Percentiles rank a stretch among this genome's conserved stretches.
These are phyloP conservation scores for Lathronympha strigana DNA, from an alignment of 2,888 invertebrate genomes.

Conservation along the genomic window DNA sequence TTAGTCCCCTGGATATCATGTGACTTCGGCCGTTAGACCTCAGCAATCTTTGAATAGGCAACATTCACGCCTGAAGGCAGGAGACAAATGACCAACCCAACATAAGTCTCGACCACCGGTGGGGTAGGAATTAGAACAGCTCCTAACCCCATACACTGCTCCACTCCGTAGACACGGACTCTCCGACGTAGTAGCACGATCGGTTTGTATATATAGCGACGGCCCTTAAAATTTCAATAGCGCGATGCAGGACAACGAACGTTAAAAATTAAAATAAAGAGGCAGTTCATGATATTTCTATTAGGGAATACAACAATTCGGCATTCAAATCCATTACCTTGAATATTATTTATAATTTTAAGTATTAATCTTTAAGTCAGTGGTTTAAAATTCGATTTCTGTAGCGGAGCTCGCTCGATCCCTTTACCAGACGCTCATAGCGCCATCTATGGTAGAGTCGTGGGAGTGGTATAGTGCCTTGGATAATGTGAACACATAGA, in stretches of 20 bases:
- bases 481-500: no score
- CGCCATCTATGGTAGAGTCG: no score
- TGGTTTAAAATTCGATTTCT: no score
- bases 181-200: background rate
- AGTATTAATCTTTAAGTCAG: no score
- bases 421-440: no score
- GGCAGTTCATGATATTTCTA: background rate
- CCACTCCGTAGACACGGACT: slow-evolving; percentile 34
- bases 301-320: no score
- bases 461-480: no score
- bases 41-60: background rate
- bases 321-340: no score
- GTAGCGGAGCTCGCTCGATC: no score
- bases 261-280: background rate
- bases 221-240: slow-evolving; percentile 8
- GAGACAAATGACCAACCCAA: slow-evolving; percentile 21
- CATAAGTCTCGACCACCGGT: slow-evolving; percentile 18
- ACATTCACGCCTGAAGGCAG: background rate
- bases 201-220: slow-evolving; percentile 6
- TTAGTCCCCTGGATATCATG: background rate
- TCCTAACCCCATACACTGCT: slow-evolving; percentile 30
- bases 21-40: background rate
- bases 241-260: slow-evolving; percentile 21
- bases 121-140: slow-evolving; percentile 27
- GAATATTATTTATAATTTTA: no score